Conservation (phyloP, 2,888 invertebrate genomes). For the Lasioglossum malachurum region DNA sequence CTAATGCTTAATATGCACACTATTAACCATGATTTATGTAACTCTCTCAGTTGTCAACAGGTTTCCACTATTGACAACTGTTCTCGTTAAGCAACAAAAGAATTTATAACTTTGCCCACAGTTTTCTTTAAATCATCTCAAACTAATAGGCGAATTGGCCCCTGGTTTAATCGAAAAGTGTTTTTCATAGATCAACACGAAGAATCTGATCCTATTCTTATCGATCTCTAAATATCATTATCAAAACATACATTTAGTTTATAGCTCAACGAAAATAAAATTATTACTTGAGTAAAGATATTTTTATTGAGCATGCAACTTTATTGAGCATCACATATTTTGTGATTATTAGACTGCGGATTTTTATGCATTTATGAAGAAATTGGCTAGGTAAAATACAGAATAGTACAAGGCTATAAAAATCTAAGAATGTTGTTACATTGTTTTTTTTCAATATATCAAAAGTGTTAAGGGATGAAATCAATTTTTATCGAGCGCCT, state of each 20-base stretch:
- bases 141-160: background rate
- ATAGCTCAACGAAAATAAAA: background rate
- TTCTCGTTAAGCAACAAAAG: background rate
- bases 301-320: background rate
- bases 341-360: background rate
- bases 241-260: background rate
- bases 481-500: no score
- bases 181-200: background rate
- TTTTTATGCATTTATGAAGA: no score
- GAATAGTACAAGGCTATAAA: no score
- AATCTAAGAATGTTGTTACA: no score
- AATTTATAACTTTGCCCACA: background rate
- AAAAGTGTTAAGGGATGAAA: no score
- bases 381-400: no score
- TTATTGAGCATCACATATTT: background rate
- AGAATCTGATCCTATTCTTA: background rate
- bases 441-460: no score
- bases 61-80: background rate
- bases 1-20: background rate
- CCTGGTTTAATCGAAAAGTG: background rate
- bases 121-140: background rate
- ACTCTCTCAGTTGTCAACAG: no score
- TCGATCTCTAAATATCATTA: background rate
- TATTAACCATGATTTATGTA: background rate
- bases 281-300: background rate